Percentiles rank a stretch among this genome's conserved stretches.
These are phyloP conservation scores for Spodoptera exigua DNA, from an alignment of 2,888 invertebrate species.

Conservation along the genomic window DNA sequence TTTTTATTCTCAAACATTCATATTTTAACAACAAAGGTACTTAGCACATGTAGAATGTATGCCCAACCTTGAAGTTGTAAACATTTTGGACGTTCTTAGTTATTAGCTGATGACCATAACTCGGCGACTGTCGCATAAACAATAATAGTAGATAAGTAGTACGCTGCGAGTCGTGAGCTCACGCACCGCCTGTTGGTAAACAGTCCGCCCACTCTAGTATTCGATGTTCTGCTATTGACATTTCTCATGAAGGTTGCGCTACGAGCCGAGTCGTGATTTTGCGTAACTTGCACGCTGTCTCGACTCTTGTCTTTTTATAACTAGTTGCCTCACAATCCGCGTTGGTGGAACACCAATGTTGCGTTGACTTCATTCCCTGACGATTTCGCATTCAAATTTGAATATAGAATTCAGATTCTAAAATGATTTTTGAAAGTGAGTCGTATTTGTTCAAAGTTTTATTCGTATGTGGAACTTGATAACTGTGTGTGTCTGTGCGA, in stretches of 20 bases:
- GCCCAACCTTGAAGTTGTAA: constrained; percentile 18
- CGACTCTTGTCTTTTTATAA: constrained; percentile 75
- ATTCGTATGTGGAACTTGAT: constrained; percentile 29
- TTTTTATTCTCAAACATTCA: not conserved
- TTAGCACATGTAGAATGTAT: constrained; percentile 20
- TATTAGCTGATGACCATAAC: constrained; percentile 9
- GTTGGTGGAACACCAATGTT: constrained; percentile 68
- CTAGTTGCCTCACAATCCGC: constrained; percentile 74
- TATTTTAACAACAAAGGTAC: constrained; percentile 11
- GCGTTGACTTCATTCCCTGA: too few species aligned
- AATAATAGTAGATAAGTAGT: constrained; percentile 45
- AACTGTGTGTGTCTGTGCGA: constrained; percentile 30
- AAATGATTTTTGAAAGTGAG: constrained; percentile 69
- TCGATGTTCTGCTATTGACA: constrained; percentile 85
- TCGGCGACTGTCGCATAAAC: constrained; percentile 41
- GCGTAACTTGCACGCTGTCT: constrained; percentile 80
- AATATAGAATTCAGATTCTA: constrained; percentile 50
- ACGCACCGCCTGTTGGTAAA: constrained; percentile 68
- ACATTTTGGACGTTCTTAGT: constrained; percentile 15
- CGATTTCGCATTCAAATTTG: too few species aligned
- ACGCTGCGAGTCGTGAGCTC: constrained; percentile 37
- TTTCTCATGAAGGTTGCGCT: constrained; percentile 86
- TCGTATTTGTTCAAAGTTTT: constrained; percentile 35
- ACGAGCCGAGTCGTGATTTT: constrained; percentile 83
- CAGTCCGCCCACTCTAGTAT: constrained; percentile 67